Base-by-base conservation (phyloP, 1,140 invertebrate genomes). In the Megalopta genalis region DNA sequence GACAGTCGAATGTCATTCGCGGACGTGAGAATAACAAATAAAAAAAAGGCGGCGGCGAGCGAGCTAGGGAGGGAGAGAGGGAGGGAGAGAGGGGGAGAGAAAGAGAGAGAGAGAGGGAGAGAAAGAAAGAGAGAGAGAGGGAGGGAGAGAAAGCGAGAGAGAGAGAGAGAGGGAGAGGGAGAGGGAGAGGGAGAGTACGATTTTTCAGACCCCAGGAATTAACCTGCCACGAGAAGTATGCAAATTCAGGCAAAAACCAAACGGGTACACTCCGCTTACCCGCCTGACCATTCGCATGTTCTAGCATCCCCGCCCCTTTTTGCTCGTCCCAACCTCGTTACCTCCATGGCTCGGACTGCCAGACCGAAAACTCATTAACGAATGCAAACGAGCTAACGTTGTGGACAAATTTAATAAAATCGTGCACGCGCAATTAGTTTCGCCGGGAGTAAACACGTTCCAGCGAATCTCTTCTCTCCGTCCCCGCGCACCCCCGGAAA, bases 381-480 rank as follows among this genome's bases (percentile, higher is more conserved):
- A 91, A 92, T 92, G 91, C 90, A 92, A 92, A 92, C 88, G 90
- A 92, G 88, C 81, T 86, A 88, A 90, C 88, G 87, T 89, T 89
- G 90, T 88, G 89, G 90, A 90, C 89, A 90, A 92, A 92, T 92
- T 92, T 92, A 91, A 91, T 91, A 91, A 91, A 91, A 90, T 90
- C 88, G 84, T 89, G 85, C 88, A 90, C 90, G 90, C 89, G 85
- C 90, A 90, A 92, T 92, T 91, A 90, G 85, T 89, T 89, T 87
- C 83, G 72, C 80, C 80, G 80, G 83, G 79, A 84, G 86, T 89
- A 90, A 89, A 88, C 89, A 89, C 77, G 81, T 86, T 79, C 75
- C 60, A 65, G 59, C 64, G 77, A 63, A 70, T 70, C 81, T 71
- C 37, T 76, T 65, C 77, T 16, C 69, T 23, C 64, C 68, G 65